These are phyloP conservation scores for Colinus virginianus DNA, from an alignment of 2,113 vertebrate genomes.

Conservation along the genomic window DNA sequence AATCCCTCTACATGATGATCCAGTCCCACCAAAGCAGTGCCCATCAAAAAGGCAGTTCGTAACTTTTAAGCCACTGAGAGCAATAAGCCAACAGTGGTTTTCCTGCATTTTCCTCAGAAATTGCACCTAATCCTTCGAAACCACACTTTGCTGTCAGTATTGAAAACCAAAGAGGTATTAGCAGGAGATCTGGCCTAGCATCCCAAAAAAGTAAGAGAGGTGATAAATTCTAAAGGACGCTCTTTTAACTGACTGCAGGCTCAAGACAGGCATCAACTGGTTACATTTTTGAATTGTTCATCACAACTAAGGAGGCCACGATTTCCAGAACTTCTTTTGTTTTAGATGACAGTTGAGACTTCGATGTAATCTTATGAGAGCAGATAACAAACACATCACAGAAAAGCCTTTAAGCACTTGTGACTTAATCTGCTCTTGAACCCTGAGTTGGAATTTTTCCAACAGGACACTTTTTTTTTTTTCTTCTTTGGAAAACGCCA, in stretches of 20 bases:
- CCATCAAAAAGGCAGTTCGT: background rate
- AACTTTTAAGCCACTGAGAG: background rate
- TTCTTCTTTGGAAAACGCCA: background rate
- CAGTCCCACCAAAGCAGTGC: background rate
- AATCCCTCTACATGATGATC: background rate
- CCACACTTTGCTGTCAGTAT: background rate
- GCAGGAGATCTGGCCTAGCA: background rate
- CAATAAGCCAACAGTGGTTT: background rate
- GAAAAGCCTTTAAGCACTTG: conserved; percentile 25
- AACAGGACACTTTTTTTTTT: background rate
- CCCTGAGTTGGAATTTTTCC: background rate
- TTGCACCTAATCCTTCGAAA: background rate
- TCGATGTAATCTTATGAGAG: background rate
- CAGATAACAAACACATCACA: background rate
- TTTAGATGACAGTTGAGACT: background rate
- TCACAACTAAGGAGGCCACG: background rate
- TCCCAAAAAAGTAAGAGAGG: background rate
- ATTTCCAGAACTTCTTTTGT: conserved; percentile 2
- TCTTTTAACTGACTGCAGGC: background rate
- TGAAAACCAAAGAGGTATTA: background rate
- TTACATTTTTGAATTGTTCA: background rate
- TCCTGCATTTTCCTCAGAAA: background rate
- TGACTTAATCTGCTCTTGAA: conserved; percentile 27
- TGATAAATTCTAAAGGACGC: background rate
- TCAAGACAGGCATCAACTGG: background rate